Base-by-base conservation (phyloP, 2,113 vertebrate species). In the Salvelinus namaycush region DNA sequence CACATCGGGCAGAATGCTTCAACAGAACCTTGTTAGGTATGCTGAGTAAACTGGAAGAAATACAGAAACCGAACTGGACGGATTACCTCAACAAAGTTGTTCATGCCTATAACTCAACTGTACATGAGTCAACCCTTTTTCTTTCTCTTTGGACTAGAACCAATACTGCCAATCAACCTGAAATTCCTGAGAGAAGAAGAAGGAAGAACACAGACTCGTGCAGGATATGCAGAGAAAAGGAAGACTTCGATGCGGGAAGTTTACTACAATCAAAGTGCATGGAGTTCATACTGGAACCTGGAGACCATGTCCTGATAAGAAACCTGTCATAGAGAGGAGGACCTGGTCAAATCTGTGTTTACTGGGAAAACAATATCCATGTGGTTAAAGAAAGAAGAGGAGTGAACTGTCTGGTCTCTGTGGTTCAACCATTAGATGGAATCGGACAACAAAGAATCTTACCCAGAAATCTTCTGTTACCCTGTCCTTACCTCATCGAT, bases 81-180 rank as follows among this genome's bases (percentile, higher is more conserved):
- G 75, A 78, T 2, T 57, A 81, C 6, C 60, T 81, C 5, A 74
- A 73, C 16, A 77, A 81, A 66, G 72, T 83, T 5, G 51, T 81
- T 18, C 81, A 86, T 77, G 72, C 68, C 11, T 77, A 77, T 29
- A 79, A 81, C 39, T 81, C n/a, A 48, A 77, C 71, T 14, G 54
- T 80, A 8, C 68, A 84, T 26, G 74, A 84, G n/a, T 29, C 73
- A 13, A 78, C 78, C 26, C 73, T 81, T 77, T 54, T 79, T 74
- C 26, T 73, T 82, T 31, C 68, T 83, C 2, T 84, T 82, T 72
- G 82, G 80, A 2, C 54, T 5, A 9, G 80, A 81, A 8, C 80
- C 78, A 3, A 70, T 48, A 1, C 22, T 83, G 4, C 80, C 80
- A 24, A n/a, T 84, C 0, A 59, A 80, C 29, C 73, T 80, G 1